Percentiles rank a stretch among this genome's conserved stretches.
These are phyloP conservation scores for Latrodectus geometricus DNA, from an alignment of 1,140 invertebrate species.

Conservation along the genomic window DNA sequence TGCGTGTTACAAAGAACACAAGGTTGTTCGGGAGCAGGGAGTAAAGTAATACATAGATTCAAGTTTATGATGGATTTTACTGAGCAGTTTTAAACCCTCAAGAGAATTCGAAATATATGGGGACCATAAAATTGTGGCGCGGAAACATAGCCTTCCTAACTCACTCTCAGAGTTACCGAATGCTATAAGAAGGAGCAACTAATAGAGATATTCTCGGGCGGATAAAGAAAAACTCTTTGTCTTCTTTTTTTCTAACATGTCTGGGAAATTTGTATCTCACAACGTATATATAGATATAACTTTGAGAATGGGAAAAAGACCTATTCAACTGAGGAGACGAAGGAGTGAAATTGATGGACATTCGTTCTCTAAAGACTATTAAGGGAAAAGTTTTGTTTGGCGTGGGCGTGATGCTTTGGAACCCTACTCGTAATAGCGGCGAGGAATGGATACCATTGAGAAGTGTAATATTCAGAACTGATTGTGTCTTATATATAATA, in stretches of 20 bases:
- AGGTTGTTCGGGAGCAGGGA: no score
- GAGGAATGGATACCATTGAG: no score
- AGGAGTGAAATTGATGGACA: conserved; percentile 24
- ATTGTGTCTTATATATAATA: no score
- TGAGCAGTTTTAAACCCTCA: conserved; percentile 5
- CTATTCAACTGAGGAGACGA: conserved; percentile 13
- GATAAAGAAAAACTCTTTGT: conserved; percentile 5
- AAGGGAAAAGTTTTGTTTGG: neutral
- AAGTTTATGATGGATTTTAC: neutral
- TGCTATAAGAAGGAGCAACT: neutral
- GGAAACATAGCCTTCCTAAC: neutral
- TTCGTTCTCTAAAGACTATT: conserved; percentile 8
- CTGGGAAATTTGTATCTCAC: neutral
- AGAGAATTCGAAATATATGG: conserved; percentile 15
- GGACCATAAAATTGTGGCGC: conserved; percentile 4
- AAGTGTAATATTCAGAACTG: no score
- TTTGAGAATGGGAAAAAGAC: neutral
- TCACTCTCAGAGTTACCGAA: conserved; percentile 3
- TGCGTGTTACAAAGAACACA: no score
- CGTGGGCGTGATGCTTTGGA: no score
- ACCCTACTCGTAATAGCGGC: no score
- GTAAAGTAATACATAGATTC: conserved; percentile 27
- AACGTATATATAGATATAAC: conserved; percentile 8
- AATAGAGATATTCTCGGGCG: conserved; percentile 10
- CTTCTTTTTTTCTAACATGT: neutral